Conservation (phyloP, 2,888 invertebrate species). For the Nephrotoma flavescens region DNA sequence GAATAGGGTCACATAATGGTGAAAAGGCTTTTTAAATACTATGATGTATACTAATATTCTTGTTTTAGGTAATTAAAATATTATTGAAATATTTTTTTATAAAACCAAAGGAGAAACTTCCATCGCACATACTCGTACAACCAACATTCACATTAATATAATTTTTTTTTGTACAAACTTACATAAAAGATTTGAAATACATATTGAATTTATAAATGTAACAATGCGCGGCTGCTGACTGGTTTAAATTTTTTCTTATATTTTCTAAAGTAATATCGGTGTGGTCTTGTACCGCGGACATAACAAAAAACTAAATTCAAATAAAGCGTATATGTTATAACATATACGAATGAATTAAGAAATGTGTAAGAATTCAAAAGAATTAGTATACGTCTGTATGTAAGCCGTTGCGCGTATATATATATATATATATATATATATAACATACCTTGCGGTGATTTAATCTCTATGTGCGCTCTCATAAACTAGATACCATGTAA, state of each 20-base stretch:
- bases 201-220: background rate
- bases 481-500: background rate
- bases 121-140: background rate
- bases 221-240: background rate
- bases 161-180: background rate
- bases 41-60: too few relatives aligned
- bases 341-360: background rate
- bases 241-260: background rate
- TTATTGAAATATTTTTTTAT: too few relatives aligned
- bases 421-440: background rate
- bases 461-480: background rate
- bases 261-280: background rate
- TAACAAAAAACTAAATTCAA: background rate
- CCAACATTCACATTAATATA: background rate
- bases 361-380: background rate
- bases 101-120: background rate
- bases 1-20: too few relatives aligned
- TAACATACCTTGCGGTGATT: background rate
- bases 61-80: too few relatives aligned
- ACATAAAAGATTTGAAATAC: too few relatives aligned
- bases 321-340: background rate
- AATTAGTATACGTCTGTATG: background rate
- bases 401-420: background rate
- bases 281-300: background rate
- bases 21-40: too few relatives aligned